Evolutionary conservation across 2,888 invertebrate genomes (phyloP).

Genomic region (Platerodrilus igneus): DNA sequence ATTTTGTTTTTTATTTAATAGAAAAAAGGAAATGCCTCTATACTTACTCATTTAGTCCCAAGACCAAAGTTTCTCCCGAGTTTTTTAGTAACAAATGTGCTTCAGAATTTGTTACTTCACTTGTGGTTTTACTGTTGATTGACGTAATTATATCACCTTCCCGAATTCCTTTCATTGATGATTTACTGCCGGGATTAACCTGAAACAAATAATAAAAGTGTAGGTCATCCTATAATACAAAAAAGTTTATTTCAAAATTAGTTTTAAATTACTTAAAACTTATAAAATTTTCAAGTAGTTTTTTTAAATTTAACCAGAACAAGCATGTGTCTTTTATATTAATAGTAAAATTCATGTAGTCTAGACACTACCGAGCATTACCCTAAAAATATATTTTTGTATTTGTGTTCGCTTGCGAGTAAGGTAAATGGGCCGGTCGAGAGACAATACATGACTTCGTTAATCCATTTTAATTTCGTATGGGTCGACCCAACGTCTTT

Average conservation of each 20-base stretch:
- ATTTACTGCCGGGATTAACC: conserved; percentile 85
- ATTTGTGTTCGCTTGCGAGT: too few species aligned
- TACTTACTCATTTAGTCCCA: conserved; percentile 73
- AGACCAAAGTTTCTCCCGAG: conserved; percentile 61
- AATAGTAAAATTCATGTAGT: too few species aligned
- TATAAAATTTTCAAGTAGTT: neutral
- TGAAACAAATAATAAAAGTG: conserved; percentile 49
- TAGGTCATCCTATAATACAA: conserved; percentile 50
- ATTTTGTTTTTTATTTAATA: too few species aligned
- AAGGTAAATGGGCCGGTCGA: too few species aligned
- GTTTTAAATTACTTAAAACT: neutral
- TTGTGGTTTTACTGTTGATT: conserved; percentile 69
- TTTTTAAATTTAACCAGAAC: too few species aligned
- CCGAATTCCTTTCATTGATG: conserved; percentile 71
- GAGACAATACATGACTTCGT: too few species aligned
- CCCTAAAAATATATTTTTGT: too few species aligned
- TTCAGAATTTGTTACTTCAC: conserved; percentile 64
- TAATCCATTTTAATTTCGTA: too few species aligned
- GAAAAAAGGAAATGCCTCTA: too few species aligned
- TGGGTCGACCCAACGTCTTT: too few species aligned
- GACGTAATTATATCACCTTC: conserved; percentile 78
- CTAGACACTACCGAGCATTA: too few species aligned
- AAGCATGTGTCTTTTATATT: too few species aligned
- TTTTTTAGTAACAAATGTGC: conserved; percentile 70
- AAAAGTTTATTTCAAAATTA: neutral